Percentiles rank a stretch among this genome's conserved stretches.
phyloP scores from a whole-genome alignment of 92 coral and sea anemone species.

The Epizoanthus scotinus region DNA sequence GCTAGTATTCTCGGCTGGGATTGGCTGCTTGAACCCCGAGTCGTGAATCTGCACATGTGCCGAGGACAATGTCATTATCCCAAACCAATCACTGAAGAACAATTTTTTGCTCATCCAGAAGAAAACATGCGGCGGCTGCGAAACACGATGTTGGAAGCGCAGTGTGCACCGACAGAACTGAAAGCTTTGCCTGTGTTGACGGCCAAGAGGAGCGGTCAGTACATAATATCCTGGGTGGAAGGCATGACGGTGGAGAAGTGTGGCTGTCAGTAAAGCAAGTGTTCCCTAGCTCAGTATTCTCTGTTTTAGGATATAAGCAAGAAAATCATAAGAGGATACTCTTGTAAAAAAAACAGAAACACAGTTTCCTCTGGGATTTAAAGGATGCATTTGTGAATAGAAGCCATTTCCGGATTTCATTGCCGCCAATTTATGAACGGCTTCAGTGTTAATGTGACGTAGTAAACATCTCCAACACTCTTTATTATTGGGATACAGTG shows the following conservation, averaged over 20 bases:
- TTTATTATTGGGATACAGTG: too few relatives aligned
- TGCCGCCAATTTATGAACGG: too few relatives aligned
- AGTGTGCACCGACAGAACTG: neutral
- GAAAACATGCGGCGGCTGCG: neutral
- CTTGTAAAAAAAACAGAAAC: too few relatives aligned
- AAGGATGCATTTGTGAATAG: too few relatives aligned
- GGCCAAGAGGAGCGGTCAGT: constrained; percentile 6
- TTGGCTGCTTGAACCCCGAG: constrained; percentile 8
- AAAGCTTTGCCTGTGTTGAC: constrained; percentile 12
- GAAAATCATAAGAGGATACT: too few relatives aligned
- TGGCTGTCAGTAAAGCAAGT: constrained; percentile 12
- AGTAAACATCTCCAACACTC: too few relatives aligned
- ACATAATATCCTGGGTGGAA: constrained; percentile 6
- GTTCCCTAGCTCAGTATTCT: neutral
- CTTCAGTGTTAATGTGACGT: too few relatives aligned
- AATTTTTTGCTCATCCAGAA: neutral
- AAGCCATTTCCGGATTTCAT: too few relatives aligned
- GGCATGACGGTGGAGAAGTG: constrained; percentile 5
- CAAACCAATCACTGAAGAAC: neutral
- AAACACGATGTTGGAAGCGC: neutral
- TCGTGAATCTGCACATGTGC: constrained; percentile 5
- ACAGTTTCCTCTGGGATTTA: too few relatives aligned
- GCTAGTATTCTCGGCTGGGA: neutral
- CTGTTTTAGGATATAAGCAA: too few relatives aligned
- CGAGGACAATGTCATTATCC: neutral